Percentiles rank a stretch among this genome's conserved stretches.
These are phyloP conservation scores for Sinocyclocheilus anophthalmus DNA, from an alignment of 2,113 vertebrate genomes.

Conservation along the genomic window DNA sequence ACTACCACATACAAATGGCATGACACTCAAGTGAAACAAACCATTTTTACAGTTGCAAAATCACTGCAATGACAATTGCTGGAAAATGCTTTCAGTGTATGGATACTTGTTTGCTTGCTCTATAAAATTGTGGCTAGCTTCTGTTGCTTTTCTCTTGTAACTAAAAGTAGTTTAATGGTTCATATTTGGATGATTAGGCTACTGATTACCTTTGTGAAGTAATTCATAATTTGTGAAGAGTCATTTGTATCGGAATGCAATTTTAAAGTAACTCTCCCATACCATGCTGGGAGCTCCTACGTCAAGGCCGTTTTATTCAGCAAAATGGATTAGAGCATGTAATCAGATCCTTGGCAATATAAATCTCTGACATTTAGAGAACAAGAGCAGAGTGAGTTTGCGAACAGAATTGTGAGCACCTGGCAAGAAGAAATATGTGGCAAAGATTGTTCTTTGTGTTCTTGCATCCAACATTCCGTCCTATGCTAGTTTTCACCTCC, in stretches of 20 bases:
- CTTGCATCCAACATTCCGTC: slow-evolving; percentile 81
- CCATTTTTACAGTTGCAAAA: not conserved
- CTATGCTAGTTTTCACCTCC: slow-evolving; percentile 66
- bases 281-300: slow-evolving; percentile 56
- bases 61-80: not conserved
- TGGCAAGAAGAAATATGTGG: slow-evolving; percentile 67
- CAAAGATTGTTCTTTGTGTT: slow-evolving; percentile 76
- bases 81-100: not conserved
- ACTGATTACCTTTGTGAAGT: not conserved
- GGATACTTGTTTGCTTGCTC: not conserved
- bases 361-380: slow-evolving; percentile 81
- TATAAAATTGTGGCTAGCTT: not conserved
- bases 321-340: slow-evolving; percentile 83
- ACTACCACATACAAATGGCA: not conserved
- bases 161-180: not conserved
- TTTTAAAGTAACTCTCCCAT: not conserved
- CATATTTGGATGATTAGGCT: not conserved
- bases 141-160: no score
- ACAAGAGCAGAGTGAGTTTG: slow-evolving; percentile 48
- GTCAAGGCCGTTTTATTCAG: slow-evolving; percentile 81
- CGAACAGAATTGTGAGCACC: slow-evolving; percentile 54
- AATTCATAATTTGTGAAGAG: not conserved
- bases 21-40: not conserved
- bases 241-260: not conserved
- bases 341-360: slow-evolving; percentile 81